These are phyloP conservation scores for Morinoia aosen DNA, from an alignment of 2,888 invertebrate genomes.

Conservation along the genomic window DNA sequence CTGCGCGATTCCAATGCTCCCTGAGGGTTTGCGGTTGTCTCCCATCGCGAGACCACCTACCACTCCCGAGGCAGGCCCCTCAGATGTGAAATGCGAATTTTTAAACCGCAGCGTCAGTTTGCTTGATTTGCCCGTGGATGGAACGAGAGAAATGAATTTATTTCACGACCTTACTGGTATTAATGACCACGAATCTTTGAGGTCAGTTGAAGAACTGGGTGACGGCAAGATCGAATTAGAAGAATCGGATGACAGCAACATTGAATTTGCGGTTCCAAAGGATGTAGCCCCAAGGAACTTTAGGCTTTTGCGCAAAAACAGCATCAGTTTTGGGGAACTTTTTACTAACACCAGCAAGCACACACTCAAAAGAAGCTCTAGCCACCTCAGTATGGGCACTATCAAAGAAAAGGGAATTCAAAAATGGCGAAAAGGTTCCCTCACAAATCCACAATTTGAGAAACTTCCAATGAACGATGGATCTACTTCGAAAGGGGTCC, in stretches of 20 bases:
- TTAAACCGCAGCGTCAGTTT: neutral
- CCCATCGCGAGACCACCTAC: neutral
- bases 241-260: neutral
- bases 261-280: neutral
- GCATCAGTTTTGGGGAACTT: constrained; percentile 27
- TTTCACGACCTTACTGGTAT: no score
- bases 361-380: neutral
- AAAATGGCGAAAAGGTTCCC: neutral
- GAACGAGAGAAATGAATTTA: neutral
- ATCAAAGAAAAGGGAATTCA: neutral
- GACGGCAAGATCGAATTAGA: neutral
- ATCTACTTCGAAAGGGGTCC: neutral
- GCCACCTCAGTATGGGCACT: neutral
- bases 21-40: neutral
- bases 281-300: neutral
- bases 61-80: neutral
- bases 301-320: constrained; percentile 6
- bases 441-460: neutral
- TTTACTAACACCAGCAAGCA: neutral
- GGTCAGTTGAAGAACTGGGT: no score
- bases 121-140: neutral
- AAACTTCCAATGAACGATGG: neutral
- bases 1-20: neutral
- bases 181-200: no score
- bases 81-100: neutral